Evolutionary conservation across 2,113 vertebrate genomes (phyloP).

Genomic region (Bolborhynchus lineola): DNA sequence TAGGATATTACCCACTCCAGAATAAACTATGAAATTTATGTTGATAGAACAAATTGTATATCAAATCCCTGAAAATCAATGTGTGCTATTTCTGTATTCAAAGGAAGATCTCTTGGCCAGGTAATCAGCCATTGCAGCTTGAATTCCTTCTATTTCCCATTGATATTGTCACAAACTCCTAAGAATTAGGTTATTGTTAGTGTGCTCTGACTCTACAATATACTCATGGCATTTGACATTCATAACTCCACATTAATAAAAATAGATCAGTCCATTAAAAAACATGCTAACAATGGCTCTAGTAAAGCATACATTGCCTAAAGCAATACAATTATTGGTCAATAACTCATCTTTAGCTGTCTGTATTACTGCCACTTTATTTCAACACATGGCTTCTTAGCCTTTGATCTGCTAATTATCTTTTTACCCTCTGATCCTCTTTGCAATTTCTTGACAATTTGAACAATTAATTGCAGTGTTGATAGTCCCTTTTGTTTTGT

Average conservation of each 20-base stretch:
- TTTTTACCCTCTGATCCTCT: slow-evolving; percentile 51
- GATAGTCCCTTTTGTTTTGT: not conserved
- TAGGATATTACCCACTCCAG: not conserved
- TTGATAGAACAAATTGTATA: not conserved
- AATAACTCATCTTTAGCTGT: slow-evolving; percentile 50
- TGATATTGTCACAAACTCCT: not conserved
- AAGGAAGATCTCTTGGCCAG: not conserved
- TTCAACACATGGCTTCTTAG: slow-evolving; percentile 19
- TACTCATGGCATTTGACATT: not conserved
- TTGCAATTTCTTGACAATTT: slow-evolving; percentile 34
- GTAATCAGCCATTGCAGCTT: not conserved
- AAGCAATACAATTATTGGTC: slow-evolving; percentile 50
- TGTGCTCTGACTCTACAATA: not conserved
- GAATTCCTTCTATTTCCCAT: not conserved
- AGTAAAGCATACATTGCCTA: not conserved
- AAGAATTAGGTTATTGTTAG: not conserved
- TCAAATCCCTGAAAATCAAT: not conserved
- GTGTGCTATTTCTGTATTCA: not conserved
- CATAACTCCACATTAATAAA: not conserved
- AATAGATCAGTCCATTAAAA: slow-evolving; percentile 23
- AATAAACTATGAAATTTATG: not conserved
- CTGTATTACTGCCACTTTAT: slow-evolving; percentile 24
- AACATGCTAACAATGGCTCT: slow-evolving; percentile 15
- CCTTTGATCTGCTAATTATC: slow-evolving; percentile 63
- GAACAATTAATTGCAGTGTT: slow-evolving; percentile 50